These are phyloP conservation scores for Cinclus mexicanus DNA, from an alignment of 2,113 vertebrate species.

Conservation along the genomic window DNA sequence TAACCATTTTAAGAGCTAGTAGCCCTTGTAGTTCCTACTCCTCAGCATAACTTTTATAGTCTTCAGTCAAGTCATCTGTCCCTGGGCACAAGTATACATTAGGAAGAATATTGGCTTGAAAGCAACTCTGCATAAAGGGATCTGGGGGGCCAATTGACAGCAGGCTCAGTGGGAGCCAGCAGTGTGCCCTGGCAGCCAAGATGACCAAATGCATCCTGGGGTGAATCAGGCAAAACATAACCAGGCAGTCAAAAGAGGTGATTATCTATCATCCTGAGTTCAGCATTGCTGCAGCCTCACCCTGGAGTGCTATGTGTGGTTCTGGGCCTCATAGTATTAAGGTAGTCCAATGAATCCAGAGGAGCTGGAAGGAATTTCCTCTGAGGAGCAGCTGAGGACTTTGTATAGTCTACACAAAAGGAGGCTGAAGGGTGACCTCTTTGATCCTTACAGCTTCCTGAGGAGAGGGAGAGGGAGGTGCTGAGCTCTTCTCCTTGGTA, in stretches of 20 bases:
- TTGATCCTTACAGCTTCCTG: not conserved
- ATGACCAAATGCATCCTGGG: not conserved
- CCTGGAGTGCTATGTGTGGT: not conserved
- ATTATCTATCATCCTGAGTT: not conserved
- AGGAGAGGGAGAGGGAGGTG: not conserved
- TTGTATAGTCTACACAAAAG: not conserved
- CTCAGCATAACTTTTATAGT: not conserved
- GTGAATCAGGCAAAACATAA: not conserved
- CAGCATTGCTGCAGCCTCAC: not conserved
- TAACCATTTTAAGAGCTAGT: not conserved
- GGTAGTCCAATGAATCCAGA: accelerated
- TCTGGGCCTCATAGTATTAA: not conserved
- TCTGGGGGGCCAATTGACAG: not conserved
- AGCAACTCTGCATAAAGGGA: not conserved
- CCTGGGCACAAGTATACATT: not conserved
- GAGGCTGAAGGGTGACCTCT: not conserved
- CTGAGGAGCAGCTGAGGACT: accelerated
- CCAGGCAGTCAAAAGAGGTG: not conserved
- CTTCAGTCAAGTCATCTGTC: not conserved
- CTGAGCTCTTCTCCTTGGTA: not conserved
- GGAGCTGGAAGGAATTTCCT: not conserved
- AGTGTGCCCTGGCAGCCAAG: not conserved
- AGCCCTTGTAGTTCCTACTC: not conserved
- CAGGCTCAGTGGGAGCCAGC: not conserved
- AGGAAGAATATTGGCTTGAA: not conserved